Evolutionary conservation across 2,113 vertebrate genomes (phyloP), one percentile per base, ranked within the genome.

Genomic region (Cottus gobio): DNA sequence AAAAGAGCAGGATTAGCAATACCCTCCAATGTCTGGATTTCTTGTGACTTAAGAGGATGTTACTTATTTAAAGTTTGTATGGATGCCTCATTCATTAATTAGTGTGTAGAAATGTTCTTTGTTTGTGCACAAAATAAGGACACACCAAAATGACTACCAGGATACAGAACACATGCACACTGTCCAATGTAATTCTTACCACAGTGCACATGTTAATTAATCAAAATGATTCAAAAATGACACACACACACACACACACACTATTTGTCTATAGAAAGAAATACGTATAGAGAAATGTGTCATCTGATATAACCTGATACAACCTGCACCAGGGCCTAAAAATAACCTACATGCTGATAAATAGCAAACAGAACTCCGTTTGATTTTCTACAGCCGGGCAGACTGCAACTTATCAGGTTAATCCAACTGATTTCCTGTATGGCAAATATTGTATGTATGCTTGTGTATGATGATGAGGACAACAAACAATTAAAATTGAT

Each of bases 261-360:
- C n/a, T n/a, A n/a, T 26, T 56, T 56, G 10, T 26, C 52, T 24
- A 26, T 54, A 24, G 6, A 57, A 28, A 10, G 12, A 57, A 15
- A 57, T 57, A 58, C 12, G 15, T 15, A 44, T 24, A 39, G 11
- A 81, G 71, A 80, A 78, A 82, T 57, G 52, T 74, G 46, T 69
- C 66, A 65, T 70, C 75, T 82, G 80, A 76, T 60, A 24, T 74
- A 84, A 83, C 71, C 71, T 77, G 79, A 78, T 54, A 28, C 71
- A 85, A 84, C 77, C 85, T 78, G 69, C 48, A 58, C 66, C 13
- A 30, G 37, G 13, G 26, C 48, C 90, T 89, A 86, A 92, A 90
- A 90, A 91, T 93, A 92, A 75, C 74, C 50, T 12, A 12, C 42
- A 18, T 68, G 75, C 77, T 88, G 90, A 91, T 88, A 74, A 92